A percentile compares a stretch with the other conserved stretches of the same genome.
Conservation (phyloP, 2,888 invertebrate genomes). For the Drosophila glabriapex region DNA sequence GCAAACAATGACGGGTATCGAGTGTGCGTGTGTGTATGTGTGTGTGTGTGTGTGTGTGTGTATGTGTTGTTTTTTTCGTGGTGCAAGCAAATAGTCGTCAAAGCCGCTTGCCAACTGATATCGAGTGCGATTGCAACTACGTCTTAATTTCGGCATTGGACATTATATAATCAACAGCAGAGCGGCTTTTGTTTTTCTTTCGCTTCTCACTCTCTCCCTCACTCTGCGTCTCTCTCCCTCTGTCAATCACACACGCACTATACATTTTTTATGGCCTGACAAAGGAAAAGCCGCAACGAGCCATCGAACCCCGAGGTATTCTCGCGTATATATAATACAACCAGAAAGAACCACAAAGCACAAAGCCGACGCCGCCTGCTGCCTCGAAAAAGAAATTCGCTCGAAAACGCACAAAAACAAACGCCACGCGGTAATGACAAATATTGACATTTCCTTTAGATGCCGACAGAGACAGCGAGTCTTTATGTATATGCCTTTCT, state of each 20-base stretch:
- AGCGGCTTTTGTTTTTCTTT: constrained; percentile 48
- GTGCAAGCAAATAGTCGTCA: constrained; percentile 37
- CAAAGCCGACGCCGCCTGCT: constrained; percentile 29
- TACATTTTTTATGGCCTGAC: constrained; percentile 46
- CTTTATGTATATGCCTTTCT: background rate
- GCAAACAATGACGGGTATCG: constrained; percentile 34
- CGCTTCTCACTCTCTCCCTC: background rate
- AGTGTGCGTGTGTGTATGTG: background rate
- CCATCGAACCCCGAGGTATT: constrained; percentile 19
- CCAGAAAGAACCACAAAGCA: constrained; percentile 47
- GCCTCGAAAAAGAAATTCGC: constrained; percentile 61
- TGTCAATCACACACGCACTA: background rate
- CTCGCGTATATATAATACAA: constrained; percentile 5
- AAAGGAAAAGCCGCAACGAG: constrained; percentile 57
- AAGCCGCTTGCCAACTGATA: constrained; percentile 49
- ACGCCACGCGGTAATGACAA: constrained; percentile 76
- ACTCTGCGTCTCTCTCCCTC: background rate
- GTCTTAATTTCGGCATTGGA: constrained; percentile 62
- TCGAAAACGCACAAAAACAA: constrained; percentile 61
- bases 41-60: background rate
- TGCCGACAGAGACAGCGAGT: constrained; percentile 6
- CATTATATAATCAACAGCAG: constrained; percentile 64
- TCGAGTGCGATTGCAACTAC: constrained; percentile 55
- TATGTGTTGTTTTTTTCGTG: constrained; percentile 24
- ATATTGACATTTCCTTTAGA: constrained; percentile 72